Conservation (phyloP, 2,113 vertebrate species). For the Galeopterus variegatus region DNA sequence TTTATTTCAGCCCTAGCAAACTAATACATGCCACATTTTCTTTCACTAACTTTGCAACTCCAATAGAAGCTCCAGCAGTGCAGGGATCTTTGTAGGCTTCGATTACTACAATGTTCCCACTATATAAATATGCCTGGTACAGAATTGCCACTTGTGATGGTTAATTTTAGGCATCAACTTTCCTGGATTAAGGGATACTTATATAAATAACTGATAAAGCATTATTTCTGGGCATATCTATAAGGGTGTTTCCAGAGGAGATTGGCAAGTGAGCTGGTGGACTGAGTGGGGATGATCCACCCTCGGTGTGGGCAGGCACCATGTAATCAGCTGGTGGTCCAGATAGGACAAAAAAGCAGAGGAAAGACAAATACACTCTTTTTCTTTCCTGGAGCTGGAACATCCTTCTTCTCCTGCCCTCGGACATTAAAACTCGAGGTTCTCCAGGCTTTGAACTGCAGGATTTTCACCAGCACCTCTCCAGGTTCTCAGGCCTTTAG, state of each 20-base stretch:
- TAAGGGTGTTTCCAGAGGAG: background rate
- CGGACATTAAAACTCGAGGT: background rate
- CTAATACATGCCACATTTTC: background rate
- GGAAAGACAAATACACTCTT: background rate
- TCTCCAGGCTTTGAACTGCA: background rate
- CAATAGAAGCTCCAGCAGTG: background rate
- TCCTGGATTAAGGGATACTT: background rate
- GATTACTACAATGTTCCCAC: background rate
- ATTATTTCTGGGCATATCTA: background rate
- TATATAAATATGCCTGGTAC: background rate
- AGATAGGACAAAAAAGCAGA: background rate
- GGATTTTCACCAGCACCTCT: background rate
- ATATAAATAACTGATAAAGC: background rate
- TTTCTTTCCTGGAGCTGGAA: background rate
- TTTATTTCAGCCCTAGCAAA: background rate
- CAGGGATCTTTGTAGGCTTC: background rate
- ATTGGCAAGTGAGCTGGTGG: background rate
- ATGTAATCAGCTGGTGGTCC: background rate
- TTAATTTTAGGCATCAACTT: background rate
- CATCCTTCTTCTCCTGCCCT: background rate
- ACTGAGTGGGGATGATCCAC: background rate
- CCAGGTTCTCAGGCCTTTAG: background rate
- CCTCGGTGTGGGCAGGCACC: background rate
- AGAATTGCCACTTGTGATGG: background rate
- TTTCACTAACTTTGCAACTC: background rate